Conservation (phyloP, 2,113 vertebrate species). For the Hydropotes inermis region DNA sequence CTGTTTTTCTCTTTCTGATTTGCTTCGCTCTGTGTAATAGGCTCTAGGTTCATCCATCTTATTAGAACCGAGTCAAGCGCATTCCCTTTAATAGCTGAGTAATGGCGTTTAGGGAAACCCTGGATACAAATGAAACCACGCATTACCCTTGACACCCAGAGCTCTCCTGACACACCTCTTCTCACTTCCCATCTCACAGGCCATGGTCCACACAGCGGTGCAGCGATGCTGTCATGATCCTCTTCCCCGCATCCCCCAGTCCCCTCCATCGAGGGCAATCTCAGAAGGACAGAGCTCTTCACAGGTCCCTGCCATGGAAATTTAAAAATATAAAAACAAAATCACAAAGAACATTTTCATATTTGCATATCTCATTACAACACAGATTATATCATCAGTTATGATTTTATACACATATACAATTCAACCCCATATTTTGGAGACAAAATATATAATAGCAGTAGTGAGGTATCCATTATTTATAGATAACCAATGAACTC, state of each 20-base stretch:
- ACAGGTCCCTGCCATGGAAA: neutral
- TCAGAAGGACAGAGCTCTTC: neutral
- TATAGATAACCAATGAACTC: neutral
- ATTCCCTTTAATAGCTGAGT: neutral
- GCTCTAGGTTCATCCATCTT: neutral
- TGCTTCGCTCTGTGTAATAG: neutral
- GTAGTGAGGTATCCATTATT: accelerated
- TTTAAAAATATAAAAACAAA: neutral
- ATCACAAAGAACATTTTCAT: neutral
- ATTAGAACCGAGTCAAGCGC: neutral
- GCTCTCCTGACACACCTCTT: neutral
- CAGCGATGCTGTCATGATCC: accelerated
- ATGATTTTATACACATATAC: neutral
- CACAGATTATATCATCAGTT: neutral
- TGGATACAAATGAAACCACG: neutral
- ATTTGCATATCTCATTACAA: neutral
- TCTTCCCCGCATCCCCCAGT: accelerated
- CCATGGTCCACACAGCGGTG: accelerated
- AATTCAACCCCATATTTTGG: neutral
- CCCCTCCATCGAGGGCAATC: accelerated
- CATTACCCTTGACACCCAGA: accelerated
- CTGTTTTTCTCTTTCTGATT: neutral
- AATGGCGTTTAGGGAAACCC: neutral
- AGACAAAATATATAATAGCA: too few species aligned
- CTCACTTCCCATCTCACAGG: neutral